A percentile compares a stretch with the other conserved stretches of the same genome.
Conservation (phyloP, 2,888 invertebrate genomes). For the Lasioglossum vierecki region DNA sequence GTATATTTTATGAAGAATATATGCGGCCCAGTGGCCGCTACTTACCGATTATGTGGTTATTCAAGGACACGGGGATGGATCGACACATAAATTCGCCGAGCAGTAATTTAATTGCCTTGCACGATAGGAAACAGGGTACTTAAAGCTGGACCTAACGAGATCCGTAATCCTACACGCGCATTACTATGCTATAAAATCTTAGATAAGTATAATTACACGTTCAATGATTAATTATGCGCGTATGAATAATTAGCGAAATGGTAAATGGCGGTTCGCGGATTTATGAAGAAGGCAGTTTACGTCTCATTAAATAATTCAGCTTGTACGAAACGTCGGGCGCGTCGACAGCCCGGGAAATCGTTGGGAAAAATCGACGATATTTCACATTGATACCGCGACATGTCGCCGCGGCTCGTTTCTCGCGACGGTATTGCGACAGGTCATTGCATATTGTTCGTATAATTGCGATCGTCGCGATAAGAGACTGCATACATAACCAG, state of each 20-base stretch:
- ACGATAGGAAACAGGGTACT: constrained; percentile 4
- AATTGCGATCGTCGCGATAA: neutral
- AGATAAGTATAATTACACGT: constrained; percentile 14
- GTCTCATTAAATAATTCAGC: constrained; percentile 5
- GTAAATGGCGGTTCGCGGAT: neutral
- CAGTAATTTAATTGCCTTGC: constrained; percentile 11
- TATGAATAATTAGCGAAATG: constrained; percentile 26
- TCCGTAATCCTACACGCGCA: constrained; percentile 10
- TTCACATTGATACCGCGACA: neutral
- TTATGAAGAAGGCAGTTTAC: constrained; percentile 1
- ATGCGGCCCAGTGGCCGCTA: neutral
- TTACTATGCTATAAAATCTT: constrained; percentile 6
- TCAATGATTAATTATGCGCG: constrained; percentile 30
- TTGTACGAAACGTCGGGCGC: neutral
- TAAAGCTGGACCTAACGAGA: constrained; percentile 24
- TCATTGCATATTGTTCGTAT: neutral
- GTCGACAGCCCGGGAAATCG: neutral
- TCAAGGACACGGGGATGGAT: constrained; percentile 11
- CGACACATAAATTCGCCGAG: constrained; percentile 13
- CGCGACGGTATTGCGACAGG: neutral
- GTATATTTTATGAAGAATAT: neutral
- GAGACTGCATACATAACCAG: neutral
- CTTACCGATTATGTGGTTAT: neutral
- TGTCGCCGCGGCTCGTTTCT: neutral
- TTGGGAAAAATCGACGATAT: neutral